Evolutionary conservation across 2,888 invertebrate species (phyloP).

Genomic region (Axea sp.): DNA sequence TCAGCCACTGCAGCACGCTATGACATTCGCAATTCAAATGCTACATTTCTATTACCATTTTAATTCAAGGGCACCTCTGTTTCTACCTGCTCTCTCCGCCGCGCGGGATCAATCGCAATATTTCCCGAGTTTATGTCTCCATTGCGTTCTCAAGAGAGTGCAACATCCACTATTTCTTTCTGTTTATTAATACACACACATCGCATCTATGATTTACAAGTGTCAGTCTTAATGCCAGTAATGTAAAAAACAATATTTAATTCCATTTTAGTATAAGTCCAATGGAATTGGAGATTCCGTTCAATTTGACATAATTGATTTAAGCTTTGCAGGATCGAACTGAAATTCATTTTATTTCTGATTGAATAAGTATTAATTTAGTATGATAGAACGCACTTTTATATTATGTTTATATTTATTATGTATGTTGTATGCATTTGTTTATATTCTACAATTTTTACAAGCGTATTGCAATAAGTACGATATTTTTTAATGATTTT

Average conservation of each 20-base stretch:
- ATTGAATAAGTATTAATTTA: too few species aligned
- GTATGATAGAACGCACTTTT: too few species aligned
- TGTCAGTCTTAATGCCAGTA: conserved; percentile 17
- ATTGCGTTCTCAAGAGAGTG: conserved; percentile 25
- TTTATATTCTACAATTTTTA: too few species aligned
- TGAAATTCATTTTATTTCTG: too few species aligned
- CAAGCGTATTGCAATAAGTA: too few species aligned
- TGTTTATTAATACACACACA: conserved; percentile 5
- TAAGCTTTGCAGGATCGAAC: too few species aligned
- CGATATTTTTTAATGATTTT: too few species aligned
- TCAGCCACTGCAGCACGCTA: conserved; percentile 73
- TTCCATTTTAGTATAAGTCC: not conserved
- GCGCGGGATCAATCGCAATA: conserved; percentile 52
- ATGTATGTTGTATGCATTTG: too few species aligned
- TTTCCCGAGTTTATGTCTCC: conserved; percentile 53
- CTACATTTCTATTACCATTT: conserved; percentile 79
- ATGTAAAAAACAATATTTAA: too few species aligned
- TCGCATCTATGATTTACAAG: conserved; percentile 20
- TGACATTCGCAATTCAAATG: conserved; percentile 80
- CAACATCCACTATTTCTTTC: conserved; percentile 5
- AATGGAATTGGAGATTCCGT: too few species aligned
- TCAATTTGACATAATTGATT: too few species aligned
- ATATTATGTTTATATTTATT: too few species aligned
- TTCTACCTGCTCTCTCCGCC: conserved; percentile 36
- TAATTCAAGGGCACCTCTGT: conserved; percentile 74